Evolutionary conservation across 2,888 invertebrate species (phyloP), one percentile per base, ranked within the genome.

Genomic region (Celastrina argiolus): DNA sequence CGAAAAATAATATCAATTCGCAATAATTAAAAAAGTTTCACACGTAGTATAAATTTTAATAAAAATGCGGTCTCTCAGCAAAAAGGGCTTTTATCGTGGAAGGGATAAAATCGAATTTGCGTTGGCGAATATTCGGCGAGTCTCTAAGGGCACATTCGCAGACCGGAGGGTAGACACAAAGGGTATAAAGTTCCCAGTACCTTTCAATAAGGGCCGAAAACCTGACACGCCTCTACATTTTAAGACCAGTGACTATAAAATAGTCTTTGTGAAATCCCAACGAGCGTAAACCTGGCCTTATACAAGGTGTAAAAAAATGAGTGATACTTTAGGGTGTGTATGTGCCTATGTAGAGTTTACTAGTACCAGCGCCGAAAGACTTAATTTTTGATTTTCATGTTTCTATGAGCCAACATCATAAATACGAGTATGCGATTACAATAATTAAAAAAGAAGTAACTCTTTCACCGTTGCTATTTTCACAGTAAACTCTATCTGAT

Each of bases 181-280:
- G 71, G 68, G 64, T 71, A 69, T 68, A 51, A 73, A 67, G 71
- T 69, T 70, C 69, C 70, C 65, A 65, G 73, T 72, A 70, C 71
- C 70, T 72, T 69, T 72, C 69, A 74, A 74, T 74, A 74, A 74
- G 72, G 67, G 72, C 70, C 69, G 68, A 67, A 68, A 70, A 71
- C 39, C 39, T 61, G 61, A 61, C 61, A 36, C 61, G 61, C 34
- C 34, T 61, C 18, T 22, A 61, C 61, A 36, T 61, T 61, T 61
- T 31, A 14, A 58, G 28, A 28, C 10, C 51, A 51, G 22, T 10
- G n/a, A 6, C 56, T 56, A 69, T 45, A 16, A 22, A 22, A 12
- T 26, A 14, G 12, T 22, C 12, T 51, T 51, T 22, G 10, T 22
- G 5, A 51, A 22, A 12, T 26, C 2, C 3, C 22, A 51, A 22